A percentile compares a stretch with the other conserved stretches of the same genome.
phyloP scores from a whole-genome alignment of 2,888 invertebrate species.

The Dryobota labecula region DNA sequence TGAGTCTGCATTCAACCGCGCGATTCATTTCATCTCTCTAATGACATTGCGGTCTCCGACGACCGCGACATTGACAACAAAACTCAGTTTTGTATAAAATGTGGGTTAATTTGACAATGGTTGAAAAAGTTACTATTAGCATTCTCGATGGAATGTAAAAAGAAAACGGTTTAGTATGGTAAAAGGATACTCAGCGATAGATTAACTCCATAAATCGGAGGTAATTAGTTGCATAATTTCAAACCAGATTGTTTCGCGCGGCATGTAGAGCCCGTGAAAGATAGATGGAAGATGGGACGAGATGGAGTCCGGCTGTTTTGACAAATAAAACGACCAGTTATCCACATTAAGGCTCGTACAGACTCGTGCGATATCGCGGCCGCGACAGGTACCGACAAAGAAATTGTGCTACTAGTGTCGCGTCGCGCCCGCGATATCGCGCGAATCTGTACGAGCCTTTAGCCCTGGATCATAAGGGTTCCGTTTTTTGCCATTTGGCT shows the following conservation, averaged over 20 bases:
- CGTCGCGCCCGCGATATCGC: too few species aligned
- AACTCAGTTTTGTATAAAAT: constrained; percentile 40
- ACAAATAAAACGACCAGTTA: not conserved
- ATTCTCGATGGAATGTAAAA: constrained; percentile 3
- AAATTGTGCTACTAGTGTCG: too few species aligned
- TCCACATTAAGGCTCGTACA: too few species aligned
- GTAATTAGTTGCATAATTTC: not conserved
- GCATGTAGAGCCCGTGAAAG: not conserved
- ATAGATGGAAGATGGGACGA: not conserved
- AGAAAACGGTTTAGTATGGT: not conserved
- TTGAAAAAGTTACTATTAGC: constrained; percentile 20
- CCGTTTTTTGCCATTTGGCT: too few species aligned
- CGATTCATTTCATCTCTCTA: constrained; percentile 56
- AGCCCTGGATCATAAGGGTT: too few species aligned
- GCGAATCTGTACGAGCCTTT: too few species aligned
- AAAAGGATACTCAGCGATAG: not conserved
- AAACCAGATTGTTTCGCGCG: not conserved
- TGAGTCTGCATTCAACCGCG: constrained; percentile 48
- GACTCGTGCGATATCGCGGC: too few species aligned
- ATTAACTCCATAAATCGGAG: not conserved
- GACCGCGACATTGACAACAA: constrained; percentile 57
- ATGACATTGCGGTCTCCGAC: constrained; percentile 45
- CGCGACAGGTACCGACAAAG: too few species aligned
- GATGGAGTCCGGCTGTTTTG: not conserved
- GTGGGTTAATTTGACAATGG: constrained; percentile 23